Percentiles rank a stretch among this genome's conserved stretches.
phyloP scores from a whole-genome alignment of 1,140 invertebrate genomes.

The Cotesia chilonis region DNA sequence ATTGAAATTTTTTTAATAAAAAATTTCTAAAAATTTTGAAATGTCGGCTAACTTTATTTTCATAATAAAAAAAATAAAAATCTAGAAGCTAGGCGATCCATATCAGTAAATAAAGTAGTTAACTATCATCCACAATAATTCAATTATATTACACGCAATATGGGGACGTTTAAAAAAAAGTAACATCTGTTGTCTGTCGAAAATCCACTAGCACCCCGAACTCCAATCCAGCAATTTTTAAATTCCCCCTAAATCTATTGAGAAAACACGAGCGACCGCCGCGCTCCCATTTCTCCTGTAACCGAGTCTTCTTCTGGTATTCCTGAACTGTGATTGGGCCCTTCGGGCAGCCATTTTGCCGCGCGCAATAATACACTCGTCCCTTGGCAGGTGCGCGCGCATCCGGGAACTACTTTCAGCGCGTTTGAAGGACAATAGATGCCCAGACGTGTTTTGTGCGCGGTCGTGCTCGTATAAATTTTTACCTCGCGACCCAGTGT shows the following conservation, averaged over 20 bases:
- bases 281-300: constrained; percentile 29
- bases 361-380: constrained; percentile 47
- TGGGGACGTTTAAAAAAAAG: background rate
- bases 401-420: constrained; percentile 63
- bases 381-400: constrained; percentile 60
- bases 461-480: constrained; percentile 59
- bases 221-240: constrained; percentile 12
- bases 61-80: background rate
- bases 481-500: constrained; percentile 35
- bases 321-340: constrained; percentile 41
- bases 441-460: constrained; percentile 64
- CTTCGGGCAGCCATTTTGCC: constrained; percentile 38
- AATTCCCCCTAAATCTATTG: constrained; percentile 25
- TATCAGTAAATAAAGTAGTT: constrained; percentile 1
- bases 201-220: background rate
- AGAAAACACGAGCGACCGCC: constrained; percentile 24
- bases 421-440: constrained; percentile 65
- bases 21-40: too few relatives aligned
- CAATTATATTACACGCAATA: constrained; percentile 2
- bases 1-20: too few relatives aligned
- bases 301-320: constrained; percentile 19
- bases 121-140: background rate
- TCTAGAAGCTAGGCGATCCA: constrained; percentile 1
- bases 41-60: too few relatives aligned
- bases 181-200: constrained; percentile 36